Evolutionary conservation across 2,888 invertebrate genomes (phyloP).

Genomic region (Thereva unica): DNA sequence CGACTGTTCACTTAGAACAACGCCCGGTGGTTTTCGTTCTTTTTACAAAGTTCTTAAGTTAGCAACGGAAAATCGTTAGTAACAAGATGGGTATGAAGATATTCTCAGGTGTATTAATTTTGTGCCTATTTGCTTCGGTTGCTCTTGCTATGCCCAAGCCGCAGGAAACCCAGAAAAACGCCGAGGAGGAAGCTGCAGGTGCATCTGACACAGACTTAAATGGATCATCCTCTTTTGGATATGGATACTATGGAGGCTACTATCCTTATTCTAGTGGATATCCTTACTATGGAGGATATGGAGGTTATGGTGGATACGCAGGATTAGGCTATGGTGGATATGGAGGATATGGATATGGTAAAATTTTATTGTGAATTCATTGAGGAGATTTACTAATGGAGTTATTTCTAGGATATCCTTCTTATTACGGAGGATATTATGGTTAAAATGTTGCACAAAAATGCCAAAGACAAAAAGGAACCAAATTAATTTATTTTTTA

Average conservation of each 20-base stretch:
- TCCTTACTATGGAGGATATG: slow-evolving; percentile 41
- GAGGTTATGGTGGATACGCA: slow-evolving; percentile 48
- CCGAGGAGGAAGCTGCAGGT: slow-evolving; percentile 40
- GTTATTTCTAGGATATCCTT: too few species aligned
- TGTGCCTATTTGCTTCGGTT: neutral
- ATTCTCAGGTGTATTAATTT: slow-evolving; percentile 5
- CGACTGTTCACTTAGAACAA: too few species aligned
- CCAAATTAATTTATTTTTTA: too few species aligned
- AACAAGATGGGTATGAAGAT: slow-evolving; percentile 9
- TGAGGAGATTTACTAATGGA: too few species aligned
- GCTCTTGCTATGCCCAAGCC: slow-evolving; percentile 7
- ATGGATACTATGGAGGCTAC: slow-evolving; percentile 46
- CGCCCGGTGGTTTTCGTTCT: too few species aligned
- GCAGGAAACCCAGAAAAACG: neutral
- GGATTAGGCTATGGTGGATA: slow-evolving; percentile 49
- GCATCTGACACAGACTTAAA: slow-evolving; percentile 52
- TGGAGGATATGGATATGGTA: neutral
- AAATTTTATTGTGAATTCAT: too few species aligned
- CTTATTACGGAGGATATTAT: too few species aligned
- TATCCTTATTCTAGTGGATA: slow-evolving; percentile 16
- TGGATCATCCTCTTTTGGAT: slow-evolving; percentile 52
- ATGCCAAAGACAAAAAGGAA: too few species aligned
- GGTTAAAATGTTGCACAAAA: too few species aligned
- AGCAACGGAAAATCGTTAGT: neutral
- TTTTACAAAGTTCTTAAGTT: too few species aligned